Percentiles rank a stretch among this genome's conserved stretches.
Evolutionary conservation across 1,140 invertebrate genomes (phyloP).

Genomic region (Cyclargus thomasi): DNA sequence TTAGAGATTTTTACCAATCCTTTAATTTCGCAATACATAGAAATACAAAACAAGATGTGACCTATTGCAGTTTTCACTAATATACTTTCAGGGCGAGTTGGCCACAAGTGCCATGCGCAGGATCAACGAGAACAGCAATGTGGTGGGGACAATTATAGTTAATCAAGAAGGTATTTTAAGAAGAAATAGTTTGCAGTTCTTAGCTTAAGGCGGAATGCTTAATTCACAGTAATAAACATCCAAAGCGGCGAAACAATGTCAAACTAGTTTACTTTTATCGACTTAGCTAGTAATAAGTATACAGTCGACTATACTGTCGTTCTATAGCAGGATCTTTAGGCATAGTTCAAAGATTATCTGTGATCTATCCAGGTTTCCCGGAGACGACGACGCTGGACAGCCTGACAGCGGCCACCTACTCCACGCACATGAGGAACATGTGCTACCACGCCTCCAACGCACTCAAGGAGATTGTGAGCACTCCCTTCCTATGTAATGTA

Average conservation of each 20-base stretch:
- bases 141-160: constrained; percentile 95
- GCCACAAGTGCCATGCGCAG: constrained; percentile 74
- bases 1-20: too few species aligned
- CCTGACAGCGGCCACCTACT: constrained; percentile 63
- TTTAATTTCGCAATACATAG: too few species aligned
- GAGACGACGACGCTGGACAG: constrained; percentile 66
- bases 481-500: too few species aligned
- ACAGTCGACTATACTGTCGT: too few species aligned
- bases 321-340: too few species aligned
- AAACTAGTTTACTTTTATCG: too few species aligned
- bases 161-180: constrained; percentile 89
- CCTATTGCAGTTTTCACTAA: too few species aligned
- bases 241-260: too few species aligned
- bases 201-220: too few species aligned
- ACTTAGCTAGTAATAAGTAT: not conserved
- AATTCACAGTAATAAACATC: too few species aligned
- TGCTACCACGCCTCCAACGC: constrained; percentile 52
- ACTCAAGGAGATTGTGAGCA: constrained; percentile 60
- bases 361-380: constrained; percentile 45
- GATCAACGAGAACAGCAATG: constrained; percentile 76
- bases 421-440: constrained; percentile 62
- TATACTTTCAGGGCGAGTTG: constrained; percentile 35
- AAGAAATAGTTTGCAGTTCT: too few species aligned
- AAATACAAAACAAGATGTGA: too few species aligned
- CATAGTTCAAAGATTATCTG: not conserved